Conservation (phyloP, 2,797 vertebrate species). For the Bufotes viridis region DNA sequence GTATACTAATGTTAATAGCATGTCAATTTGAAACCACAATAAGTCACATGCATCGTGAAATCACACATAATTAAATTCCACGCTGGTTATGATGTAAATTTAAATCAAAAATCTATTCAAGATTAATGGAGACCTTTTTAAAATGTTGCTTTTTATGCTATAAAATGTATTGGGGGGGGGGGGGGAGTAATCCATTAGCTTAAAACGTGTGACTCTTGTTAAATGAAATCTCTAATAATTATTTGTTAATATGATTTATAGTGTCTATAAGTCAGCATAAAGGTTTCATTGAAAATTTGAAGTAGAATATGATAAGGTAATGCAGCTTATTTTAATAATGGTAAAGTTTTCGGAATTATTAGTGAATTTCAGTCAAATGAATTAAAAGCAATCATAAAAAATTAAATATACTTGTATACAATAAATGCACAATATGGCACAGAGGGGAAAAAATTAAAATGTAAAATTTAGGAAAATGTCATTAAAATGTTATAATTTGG, state of each 20-base stretch:
- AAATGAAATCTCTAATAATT: slow-evolving; percentile 47
- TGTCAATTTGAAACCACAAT: slow-evolving; percentile 34
- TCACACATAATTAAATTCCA: slow-evolving; percentile 45
- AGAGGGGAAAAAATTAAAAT: neutral
- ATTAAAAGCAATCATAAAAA: neutral
- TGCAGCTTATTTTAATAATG: neutral
- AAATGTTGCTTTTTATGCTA: slow-evolving; percentile 35
- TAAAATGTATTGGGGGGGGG: neutral
- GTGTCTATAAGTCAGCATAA: neutral
- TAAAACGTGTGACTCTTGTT: slow-evolving; percentile 19
- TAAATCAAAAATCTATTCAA: slow-evolving; percentile 51
- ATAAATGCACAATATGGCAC: neutral
- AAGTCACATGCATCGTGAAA: slow-evolving; percentile 26
- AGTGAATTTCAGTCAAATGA: neutral
- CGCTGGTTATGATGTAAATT: slow-evolving; percentile 36
- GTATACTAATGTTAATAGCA: slow-evolving; percentile 23
- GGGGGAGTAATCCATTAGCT: slow-evolving; percentile 44
- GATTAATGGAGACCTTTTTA: slow-evolving; percentile 43
- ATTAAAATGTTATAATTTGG: neutral
- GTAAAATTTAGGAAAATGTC: neutral
- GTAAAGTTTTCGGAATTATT: neutral
- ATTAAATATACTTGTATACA: neutral
- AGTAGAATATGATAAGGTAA: slow-evolving; percentile 2
- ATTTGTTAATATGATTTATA: slow-evolving; percentile 47
- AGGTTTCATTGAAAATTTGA: neutral